phyloP scores from a whole-genome alignment of 1,140 invertebrate species.

The Micrasema longulum region DNA sequence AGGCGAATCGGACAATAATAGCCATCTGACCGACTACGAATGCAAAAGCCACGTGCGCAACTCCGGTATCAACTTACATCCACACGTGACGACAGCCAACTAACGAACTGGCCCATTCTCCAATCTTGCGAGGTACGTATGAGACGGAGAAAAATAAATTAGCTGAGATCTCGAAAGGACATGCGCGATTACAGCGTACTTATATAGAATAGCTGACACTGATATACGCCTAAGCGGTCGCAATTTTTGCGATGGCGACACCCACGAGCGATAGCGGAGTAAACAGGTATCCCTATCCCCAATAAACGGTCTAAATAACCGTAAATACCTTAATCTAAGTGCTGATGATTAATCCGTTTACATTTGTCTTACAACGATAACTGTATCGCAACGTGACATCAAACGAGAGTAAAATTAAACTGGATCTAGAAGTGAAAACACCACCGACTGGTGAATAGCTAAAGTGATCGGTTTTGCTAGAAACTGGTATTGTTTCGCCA shows the following conservation, averaged over 20 bases:
- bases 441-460: background rate
- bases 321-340: background rate
- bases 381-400: no score
- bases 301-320: slow-evolving; percentile 12
- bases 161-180: slow-evolving; percentile 17
- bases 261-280: slow-evolving; percentile 1
- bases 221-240: slow-evolving; percentile 20
- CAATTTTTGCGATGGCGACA: slow-evolving; percentile 26
- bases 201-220: slow-evolving; percentile 2
- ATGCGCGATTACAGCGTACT: background rate
- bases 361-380: background rate
- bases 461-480: background rate
- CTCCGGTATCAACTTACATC: slow-evolving; percentile 24
- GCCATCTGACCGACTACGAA: background rate
- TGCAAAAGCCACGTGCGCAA: slow-evolving; percentile 13
- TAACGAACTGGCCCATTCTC: background rate
- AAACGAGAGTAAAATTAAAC: no score
- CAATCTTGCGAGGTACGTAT: background rate
- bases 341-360: no score
- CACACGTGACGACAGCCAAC: slow-evolving; percentile 26
- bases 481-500: slow-evolving; percentile 1
- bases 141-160: slow-evolving; percentile 19
- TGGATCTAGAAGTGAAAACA: background rate
- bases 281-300: background rate
- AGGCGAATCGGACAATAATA: background rate